Evolutionary conservation across 2,888 invertebrate species (phyloP), one percentile per base, ranked within the genome.

Genomic region (Philhelius pedissequus): DNA sequence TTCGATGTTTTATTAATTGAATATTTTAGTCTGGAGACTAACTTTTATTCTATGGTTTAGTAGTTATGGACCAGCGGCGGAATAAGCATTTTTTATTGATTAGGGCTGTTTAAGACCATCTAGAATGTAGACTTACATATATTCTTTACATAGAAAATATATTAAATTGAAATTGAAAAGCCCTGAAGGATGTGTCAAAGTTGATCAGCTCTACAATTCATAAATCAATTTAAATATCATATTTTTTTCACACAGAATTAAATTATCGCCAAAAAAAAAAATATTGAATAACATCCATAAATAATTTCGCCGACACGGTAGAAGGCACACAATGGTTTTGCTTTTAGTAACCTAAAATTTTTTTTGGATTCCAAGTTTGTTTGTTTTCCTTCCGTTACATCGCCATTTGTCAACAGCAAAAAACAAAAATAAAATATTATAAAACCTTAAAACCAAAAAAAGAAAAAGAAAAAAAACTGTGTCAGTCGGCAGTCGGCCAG

Each of bases 291-390:
- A 62, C 1, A 27, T 43, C 11, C 18, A 43, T 43, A 30, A 62
- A 62, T 43, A 18, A 43, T 62, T 62, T 62, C 18, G 27, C 62
- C 18, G 62, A 43, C 40, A 62, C 38, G 40, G n/a, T n/a, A n/a
- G n/a, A n/a, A n/a, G n/a, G n/a, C n/a, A 27, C 25, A 25, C 62
- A 43, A 27, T 43, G 43, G 43, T 43, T 62, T 62, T 62, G 62
- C 43, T 62, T 30, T 43, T 27, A 43, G 43, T 62, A 62, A 62
- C 62, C 62, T 43, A 62, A 15, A 62, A n/a, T n/a, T n/a, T n/a
- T n/a, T n/a, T 62, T 62, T 30, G 38, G 58, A 58, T 43, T 62
- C 56, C 32, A 35, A 11, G 40, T 62, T 18, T 43, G 27, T 62
- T 62, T 25, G 9, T 30, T 32, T 11, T 20, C 1, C 9, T 25